phyloP scores from a whole-genome alignment of 2,888 invertebrate genomes.

The Leistus spinibarbis region DNA sequence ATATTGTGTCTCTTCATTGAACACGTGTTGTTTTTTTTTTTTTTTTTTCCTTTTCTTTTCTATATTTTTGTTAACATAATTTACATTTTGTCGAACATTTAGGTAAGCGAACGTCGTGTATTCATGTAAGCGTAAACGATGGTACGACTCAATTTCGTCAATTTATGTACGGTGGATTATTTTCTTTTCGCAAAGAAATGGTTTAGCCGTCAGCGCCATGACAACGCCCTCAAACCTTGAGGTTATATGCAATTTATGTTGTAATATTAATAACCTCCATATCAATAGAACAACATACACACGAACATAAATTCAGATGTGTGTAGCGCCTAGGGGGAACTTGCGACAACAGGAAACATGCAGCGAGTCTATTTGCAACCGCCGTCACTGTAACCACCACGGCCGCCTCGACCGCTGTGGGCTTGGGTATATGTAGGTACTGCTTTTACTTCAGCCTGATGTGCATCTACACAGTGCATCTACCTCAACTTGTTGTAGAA shows the following conservation, averaged over 20 bases:
- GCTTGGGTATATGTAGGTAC: neutral
- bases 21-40: slow-evolving; percentile 13
- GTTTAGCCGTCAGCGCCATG: slow-evolving; percentile 47
- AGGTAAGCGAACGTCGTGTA: slow-evolving; percentile 15
- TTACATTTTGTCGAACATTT: slow-evolving; percentile 20
- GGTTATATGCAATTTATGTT: slow-evolving; percentile 48
- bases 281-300: slow-evolving; percentile 44
- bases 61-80: slow-evolving; percentile 18
- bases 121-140: slow-evolving; percentile 39
- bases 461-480: neutral
- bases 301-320: slow-evolving; percentile 45
- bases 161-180: slow-evolving; percentile 46
- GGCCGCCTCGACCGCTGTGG: neutral
- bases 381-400: slow-evolving; percentile 12
- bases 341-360: slow-evolving; percentile 33
- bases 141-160: slow-evolving; percentile 46
- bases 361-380: neutral
- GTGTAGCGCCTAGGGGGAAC: slow-evolving; percentile 43
- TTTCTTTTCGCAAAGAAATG: slow-evolving; percentile 46
- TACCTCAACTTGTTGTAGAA: neutral
- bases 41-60: slow-evolving; percentile 13
- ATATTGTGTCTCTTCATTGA: slow-evolving; percentile 10
- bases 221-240: slow-evolving; percentile 50
- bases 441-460: neutral
- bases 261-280: slow-evolving; percentile 49